Base-by-base conservation (phyloP, 2,113 vertebrate genomes). In the Callipepla californica region DNA sequence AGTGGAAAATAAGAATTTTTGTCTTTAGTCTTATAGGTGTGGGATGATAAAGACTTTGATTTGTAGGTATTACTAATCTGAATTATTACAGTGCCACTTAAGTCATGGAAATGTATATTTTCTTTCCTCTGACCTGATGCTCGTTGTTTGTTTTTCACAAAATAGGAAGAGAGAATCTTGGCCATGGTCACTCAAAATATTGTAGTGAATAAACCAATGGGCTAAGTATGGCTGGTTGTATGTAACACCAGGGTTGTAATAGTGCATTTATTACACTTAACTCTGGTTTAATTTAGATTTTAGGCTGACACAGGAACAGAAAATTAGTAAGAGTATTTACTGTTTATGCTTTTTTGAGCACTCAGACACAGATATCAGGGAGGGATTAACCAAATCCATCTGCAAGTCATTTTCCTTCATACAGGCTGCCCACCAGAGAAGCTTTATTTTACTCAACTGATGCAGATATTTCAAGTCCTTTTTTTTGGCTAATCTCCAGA, bases 351-450 rank as follows among this genome's bases (percentile, higher is more conserved):
- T 36, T 80, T 93, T 67, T 67, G 28, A 63, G 14, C 84, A 40
- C n/a, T 57, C 32, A 87, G 81, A 59, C 38, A 36, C 3, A 67
- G 34, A 75, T 67, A 80, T 73, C 63, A 87, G 80, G 32, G 36
- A 25, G 51, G 44, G 75, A 84, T 91, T 95, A 94, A 83, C 44
- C 34, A 89, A 74, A 80, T 95, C 63, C 76, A 8, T 85, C 61
- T 28, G 15, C 58, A 68, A 83, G 79, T 92, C 4, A 72, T 88
- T 92, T 93, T 74, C 44, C 50, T 94, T 83, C 65, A 45, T 90
- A n/a, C 53, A 89, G 55, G 40, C 82, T 91, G 55, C 15, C 12
- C 34, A 65, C 48, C 23, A 66, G 76, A 68, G 69, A 38, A 72
- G 73, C 53, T 92, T 90, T 89, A 51, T 82, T 95, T 94, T 88